phyloP scores from a whole-genome alignment of 2,113 vertebrate genomes.

The Menidia beryllina region DNA sequence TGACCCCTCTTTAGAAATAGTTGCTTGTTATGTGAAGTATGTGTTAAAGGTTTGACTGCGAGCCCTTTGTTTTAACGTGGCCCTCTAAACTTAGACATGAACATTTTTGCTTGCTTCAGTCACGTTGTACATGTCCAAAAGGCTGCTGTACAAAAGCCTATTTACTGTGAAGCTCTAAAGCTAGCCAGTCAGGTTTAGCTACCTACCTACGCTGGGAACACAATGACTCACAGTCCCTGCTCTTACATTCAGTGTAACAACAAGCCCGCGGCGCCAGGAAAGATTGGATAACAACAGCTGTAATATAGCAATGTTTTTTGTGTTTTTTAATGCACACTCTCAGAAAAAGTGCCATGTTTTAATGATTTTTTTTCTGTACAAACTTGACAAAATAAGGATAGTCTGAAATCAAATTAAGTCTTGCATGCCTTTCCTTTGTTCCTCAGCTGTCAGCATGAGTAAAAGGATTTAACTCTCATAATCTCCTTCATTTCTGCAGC shows the following conservation, averaged over 20 bases:
- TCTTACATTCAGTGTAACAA: conserved; percentile 67
- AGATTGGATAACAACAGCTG: conserved; percentile 71
- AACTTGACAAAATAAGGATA: conserved; percentile 26
- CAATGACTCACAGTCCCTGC: conserved; percentile 73
- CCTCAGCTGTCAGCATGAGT: neutral
- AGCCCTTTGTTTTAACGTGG: neutral
- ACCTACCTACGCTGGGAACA: conserved; percentile 77
- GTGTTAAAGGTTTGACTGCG: conserved; percentile 1
- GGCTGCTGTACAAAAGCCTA: conserved; percentile 49
- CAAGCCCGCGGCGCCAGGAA: conserved; percentile 64
- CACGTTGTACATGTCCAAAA: conserved; percentile 42
- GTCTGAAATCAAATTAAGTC: conserved; percentile 17
- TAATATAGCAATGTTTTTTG: conserved; percentile 58
- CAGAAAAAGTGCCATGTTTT: conserved; percentile 43
- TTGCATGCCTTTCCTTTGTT: conserved; percentile 1
- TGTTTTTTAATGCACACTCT: neutral
- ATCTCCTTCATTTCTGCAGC: conserved; percentile 75
- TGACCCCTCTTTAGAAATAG: conserved; percentile 13
- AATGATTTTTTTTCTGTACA: conserved; percentile 39
- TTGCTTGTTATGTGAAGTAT: neutral
- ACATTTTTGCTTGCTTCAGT: conserved; percentile 32
- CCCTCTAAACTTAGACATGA: conserved; percentile 8
- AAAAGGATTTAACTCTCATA: conserved; percentile 16
- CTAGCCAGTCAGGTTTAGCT: conserved; percentile 78
- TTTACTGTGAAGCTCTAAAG: conserved; percentile 64